phyloP scores from a whole-genome alignment of 2,797 vertebrate species.

The Enteromius anoplus region DNA sequence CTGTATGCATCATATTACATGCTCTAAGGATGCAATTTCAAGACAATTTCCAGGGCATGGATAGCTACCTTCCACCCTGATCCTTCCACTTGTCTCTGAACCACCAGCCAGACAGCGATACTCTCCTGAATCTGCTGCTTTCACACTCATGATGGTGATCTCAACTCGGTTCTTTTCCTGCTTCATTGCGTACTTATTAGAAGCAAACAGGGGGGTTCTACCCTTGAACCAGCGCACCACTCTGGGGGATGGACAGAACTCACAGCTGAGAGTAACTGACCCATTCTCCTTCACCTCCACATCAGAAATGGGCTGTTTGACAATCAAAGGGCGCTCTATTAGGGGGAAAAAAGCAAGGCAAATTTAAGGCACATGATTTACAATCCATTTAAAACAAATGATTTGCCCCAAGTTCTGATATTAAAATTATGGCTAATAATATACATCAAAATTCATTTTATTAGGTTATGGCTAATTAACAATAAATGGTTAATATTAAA shows the following conservation, averaged over 20 bases:
- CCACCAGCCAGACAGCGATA: slow-evolving; percentile 89
- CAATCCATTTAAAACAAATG: slow-evolving; percentile 2
- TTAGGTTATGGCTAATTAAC: neutral
- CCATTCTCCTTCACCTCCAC: slow-evolving; percentile 82
- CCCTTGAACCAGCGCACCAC: slow-evolving; percentile 91
- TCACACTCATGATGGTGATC: slow-evolving; percentile 83
- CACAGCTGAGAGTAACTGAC: slow-evolving; percentile 85
- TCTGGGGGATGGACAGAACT: slow-evolving; percentile 89
- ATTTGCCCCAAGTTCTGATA: neutral
- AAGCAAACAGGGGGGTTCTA: slow-evolving; percentile 77
- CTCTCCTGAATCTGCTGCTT: slow-evolving; percentile 80
- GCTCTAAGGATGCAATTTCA: neutral
- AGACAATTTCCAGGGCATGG: neutral
- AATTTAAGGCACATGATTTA: neutral
- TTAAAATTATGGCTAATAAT: neutral
- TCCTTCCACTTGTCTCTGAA: slow-evolving; percentile 78
- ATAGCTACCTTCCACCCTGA: slow-evolving; percentile 86
- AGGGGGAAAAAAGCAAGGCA: neutral
- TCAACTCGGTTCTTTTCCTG: slow-evolving; percentile 81
- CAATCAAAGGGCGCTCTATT: slow-evolving; percentile 85
- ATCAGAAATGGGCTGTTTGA: slow-evolving; percentile 85
- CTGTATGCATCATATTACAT: neutral
- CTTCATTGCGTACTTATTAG: slow-evolving; percentile 84
- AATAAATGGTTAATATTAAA: neutral
- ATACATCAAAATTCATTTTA: neutral